phyloP scores from a whole-genome alignment of 2,797 vertebrate genomes.

The Channa striata region DNA sequence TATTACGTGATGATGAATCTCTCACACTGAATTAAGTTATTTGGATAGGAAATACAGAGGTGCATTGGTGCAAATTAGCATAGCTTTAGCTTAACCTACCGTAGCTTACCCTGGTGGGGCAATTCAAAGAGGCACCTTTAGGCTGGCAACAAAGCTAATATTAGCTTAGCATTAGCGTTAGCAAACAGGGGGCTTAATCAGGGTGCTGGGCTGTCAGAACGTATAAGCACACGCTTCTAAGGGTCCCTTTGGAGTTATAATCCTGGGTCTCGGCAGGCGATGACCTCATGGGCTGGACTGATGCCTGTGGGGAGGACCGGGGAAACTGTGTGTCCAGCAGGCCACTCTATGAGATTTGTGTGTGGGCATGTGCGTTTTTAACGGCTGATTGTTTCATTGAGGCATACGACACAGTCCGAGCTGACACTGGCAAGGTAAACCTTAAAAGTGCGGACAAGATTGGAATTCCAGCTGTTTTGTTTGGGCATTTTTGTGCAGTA shows the following conservation, averaged over 20 bases:
- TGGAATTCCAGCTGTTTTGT: conserved; percentile 67
- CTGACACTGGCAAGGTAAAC: conserved; percentile 60
- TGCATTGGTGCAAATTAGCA: conserved; percentile 75
- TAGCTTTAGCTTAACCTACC: conserved; percentile 62
- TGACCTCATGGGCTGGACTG: conserved; percentile 91
- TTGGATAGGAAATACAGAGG: conserved; percentile 81
- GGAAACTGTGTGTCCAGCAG: conserved; percentile 70
- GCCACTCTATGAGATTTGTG: conserved; percentile 59
- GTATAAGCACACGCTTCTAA: conserved; percentile 92
- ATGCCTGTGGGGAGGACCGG: conserved; percentile 83
- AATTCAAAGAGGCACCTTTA: conserved; percentile 77
- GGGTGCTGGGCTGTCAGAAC: conserved; percentile 91
- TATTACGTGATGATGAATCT: conserved; percentile 88
- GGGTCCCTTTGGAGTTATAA: conserved; percentile 91
- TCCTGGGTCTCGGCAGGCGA: conserved; percentile 89
- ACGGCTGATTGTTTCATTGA: conserved; percentile 65
- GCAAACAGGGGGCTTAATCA: conserved; percentile 87
- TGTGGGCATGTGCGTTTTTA: conserved; percentile 44
- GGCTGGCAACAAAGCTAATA: conserved; percentile 89
- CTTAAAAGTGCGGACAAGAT: conserved; percentile 44
- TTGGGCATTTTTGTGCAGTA: conserved; percentile 59
- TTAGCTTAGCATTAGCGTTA: conserved; percentile 81
- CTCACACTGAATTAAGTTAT: conserved; percentile 86
- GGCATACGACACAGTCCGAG: conserved; percentile 44
- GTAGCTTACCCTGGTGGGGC: conserved; percentile 49